phyloP scores from a whole-genome alignment of 2,113 vertebrate species.

The Ophiodon elongatus region DNA sequence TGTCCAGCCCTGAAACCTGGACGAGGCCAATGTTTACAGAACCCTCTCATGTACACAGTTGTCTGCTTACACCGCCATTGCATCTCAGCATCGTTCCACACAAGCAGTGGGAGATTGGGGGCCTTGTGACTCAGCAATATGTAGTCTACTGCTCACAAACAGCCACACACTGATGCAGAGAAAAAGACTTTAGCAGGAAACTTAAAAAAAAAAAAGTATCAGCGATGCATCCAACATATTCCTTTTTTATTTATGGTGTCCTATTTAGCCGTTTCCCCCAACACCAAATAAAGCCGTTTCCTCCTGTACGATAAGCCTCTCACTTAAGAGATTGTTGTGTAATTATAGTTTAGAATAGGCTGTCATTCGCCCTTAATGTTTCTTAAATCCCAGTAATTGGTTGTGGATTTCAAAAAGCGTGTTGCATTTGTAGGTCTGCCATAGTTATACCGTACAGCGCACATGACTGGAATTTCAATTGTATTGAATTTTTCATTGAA shows the following conservation, averaged over 20 bases:
- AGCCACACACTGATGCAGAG: neutral
- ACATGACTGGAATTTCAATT: neutral
- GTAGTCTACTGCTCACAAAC: neutral
- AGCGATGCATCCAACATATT: neutral
- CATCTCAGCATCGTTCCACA: neutral
- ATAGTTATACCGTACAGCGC: neutral
- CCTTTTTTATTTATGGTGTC: neutral
- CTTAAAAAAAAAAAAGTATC: neutral
- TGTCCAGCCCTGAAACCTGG: neutral
- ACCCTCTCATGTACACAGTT: neutral
- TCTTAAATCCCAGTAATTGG: constrained; percentile 36
- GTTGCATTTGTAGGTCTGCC: constrained; percentile 22
- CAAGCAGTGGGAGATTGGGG: neutral
- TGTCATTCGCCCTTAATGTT: neutral
- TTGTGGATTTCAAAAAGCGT: constrained; percentile 34
- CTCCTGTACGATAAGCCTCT: constrained; percentile 12
- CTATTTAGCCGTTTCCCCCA: neutral
- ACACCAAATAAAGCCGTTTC: neutral
- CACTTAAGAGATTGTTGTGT: constrained; percentile 46
- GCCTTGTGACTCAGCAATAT: constrained; percentile 41
- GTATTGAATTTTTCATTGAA: neutral
- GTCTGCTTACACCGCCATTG: neutral
- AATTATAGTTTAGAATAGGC: constrained; percentile 49
- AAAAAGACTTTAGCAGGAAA: neutral
- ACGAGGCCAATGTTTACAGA: constrained; percentile 3